Conservation (phyloP, 2,113 vertebrate species). For the Plotosus lineatus region DNA sequence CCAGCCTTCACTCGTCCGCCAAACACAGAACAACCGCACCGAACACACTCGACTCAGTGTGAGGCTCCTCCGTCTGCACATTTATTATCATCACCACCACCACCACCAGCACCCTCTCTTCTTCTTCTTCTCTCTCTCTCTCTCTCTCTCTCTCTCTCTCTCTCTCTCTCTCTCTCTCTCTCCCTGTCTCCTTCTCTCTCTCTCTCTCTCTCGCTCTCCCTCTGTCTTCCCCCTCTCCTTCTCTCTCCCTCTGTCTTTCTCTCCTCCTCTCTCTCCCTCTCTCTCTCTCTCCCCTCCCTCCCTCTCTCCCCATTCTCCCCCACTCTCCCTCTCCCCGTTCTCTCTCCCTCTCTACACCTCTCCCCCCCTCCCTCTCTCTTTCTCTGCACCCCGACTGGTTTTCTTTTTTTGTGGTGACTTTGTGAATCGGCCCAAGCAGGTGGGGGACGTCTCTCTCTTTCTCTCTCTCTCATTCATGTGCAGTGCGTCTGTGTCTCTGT, state of each 20-base stretch:
- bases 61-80: constrained; percentile 69
- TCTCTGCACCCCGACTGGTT: neutral
- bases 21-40: too few relatives aligned
- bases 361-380: neutral
- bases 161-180: neutral
- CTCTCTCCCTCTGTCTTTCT: neutral
- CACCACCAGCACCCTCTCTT: neutral
- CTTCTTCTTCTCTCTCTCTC: neutral
- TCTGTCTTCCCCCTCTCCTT: neutral
- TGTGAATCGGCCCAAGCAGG: constrained; percentile 63
- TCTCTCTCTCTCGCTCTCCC: neutral
- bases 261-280: neutral
- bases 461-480: constrained; percentile 61
- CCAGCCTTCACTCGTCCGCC: too few relatives aligned
- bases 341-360: neutral
- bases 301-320: neutral
- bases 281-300: neutral
- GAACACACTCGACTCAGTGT: too few relatives aligned
- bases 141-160: neutral
- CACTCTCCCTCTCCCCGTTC: neutral
- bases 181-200: neutral
- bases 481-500: constrained; percentile 17
- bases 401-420: constrained; percentile 36
- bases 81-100: too few relatives aligned
- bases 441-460: constrained; percentile 66